These are phyloP conservation scores for Microplitis manilae DNA, from an alignment of 2,888 invertebrate species.

Conservation along the genomic window DNA sequence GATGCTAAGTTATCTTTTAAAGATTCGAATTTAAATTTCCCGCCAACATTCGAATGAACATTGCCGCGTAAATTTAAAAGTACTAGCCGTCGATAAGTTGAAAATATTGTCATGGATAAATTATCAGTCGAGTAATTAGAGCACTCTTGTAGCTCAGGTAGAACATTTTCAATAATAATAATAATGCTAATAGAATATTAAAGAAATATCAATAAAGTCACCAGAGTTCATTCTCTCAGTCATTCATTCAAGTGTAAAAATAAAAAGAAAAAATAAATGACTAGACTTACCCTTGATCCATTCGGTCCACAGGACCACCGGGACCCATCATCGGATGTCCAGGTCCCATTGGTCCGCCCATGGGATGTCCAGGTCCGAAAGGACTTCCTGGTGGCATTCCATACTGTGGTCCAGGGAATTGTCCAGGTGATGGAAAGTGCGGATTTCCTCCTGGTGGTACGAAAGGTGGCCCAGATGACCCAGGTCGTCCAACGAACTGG, in stretches of 20 bases:
- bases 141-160: too few species aligned
- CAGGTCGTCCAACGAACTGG: conserved; percentile 78
- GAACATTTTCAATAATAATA: too few species aligned
- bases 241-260: too few species aligned
- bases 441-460: conserved; percentile 79
- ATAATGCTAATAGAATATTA: background rate
- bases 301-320: conserved; percentile 84
- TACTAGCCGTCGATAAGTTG: too few species aligned
- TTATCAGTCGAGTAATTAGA: too few species aligned
- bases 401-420: conserved; percentile 78
- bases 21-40: too few species aligned
- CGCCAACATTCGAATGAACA: too few species aligned
- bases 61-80: too few species aligned
- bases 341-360: conserved; percentile 77
- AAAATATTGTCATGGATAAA: too few species aligned
- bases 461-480: conserved; percentile 82
- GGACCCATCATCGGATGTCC: conserved; percentile 81
- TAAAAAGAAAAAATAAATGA: conserved; percentile 20
- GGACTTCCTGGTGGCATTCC: conserved; percentile 82
- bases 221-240: too few species aligned
- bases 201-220: background rate
- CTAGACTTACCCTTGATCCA: conserved; percentile 81
- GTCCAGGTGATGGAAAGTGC: conserved; percentile 78
- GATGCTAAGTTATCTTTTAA: too few species aligned
- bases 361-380: conserved; percentile 79